Evolutionary conservation across 1,140 invertebrate species (phyloP), one percentile per base, ranked within the genome.

Genomic region (Drosophila quadrilineata): DNA sequence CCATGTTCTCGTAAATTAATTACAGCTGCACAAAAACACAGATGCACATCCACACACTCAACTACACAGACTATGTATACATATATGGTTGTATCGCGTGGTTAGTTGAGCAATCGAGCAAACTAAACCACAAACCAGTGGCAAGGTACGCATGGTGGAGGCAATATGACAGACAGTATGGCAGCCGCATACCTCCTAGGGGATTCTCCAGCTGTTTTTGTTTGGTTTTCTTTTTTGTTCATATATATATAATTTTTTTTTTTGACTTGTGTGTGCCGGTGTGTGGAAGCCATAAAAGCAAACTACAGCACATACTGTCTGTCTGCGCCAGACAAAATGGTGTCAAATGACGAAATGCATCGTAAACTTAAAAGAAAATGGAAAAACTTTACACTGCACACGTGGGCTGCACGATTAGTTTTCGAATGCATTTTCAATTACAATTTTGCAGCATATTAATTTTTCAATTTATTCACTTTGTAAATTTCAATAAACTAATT

Each of bases 291-390:
- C 77, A 76, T 84, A 82, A 72, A 82, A 84, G 63, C 52, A 76
- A 40, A 49, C 50, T 48, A 28, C 59, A 43, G 49, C 59, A 69
- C 58, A 26, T 54, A 43, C 43, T 54, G 77, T n/a, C 56, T 52
- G 49, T 26, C 64, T 62, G 58, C 33, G 19, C 22, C 63, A 76
- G 76, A 72, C 77, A 66, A 84, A 82, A 80, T 84, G 69, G 76
- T 84, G 76, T 84, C 76, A 76, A 84, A 82, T 82, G 77, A 66
- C 77, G 84, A 84, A 82, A 69, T 72, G 77, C 76, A 82, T 65
- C 77, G 76, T 73, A 82, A 80, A 75, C 53, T 59, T 35, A 43
- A 49, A 49, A 14, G 50, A 43, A 71, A 79, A 74, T 77, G 60
- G 50, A 57, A 71, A 59, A 71, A 31, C 50, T 54, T 63, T 36